Conservation (phyloP, 2,797 vertebrate genomes). For the Distichodus sexfasciatus region DNA sequence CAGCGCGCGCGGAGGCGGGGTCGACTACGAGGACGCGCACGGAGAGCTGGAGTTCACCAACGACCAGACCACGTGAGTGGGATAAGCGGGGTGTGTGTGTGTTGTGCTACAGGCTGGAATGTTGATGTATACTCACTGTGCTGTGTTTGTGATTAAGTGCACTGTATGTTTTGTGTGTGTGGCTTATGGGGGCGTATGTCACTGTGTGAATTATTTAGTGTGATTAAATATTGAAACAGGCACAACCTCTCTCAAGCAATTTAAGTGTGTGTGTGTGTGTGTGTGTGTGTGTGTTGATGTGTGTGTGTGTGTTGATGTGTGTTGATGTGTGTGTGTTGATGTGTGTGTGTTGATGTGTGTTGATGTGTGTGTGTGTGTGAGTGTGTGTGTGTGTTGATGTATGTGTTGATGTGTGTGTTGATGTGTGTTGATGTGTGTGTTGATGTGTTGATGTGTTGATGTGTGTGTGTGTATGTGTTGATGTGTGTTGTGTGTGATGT, state of each 20-base stretch:
- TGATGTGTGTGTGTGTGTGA: constrained; percentile 8
- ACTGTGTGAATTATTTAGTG: constrained; percentile 38
- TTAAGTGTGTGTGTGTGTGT: constrained; percentile 13
- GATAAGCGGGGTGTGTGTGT: neutral
- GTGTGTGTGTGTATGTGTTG: constrained; percentile 21
- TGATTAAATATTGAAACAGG: constrained; percentile 47
- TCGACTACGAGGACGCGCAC: constrained; percentile 83
- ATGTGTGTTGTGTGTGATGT: neutral
- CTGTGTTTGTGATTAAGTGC: neutral
- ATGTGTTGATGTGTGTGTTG: no score
- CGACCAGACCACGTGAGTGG: constrained; percentile 89
- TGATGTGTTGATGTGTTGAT: neutral
- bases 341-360: constrained; percentile 1
- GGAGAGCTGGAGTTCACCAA: constrained; percentile 91
- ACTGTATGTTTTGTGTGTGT: constrained; percentile 5
- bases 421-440: neutral
- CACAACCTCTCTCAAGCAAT: constrained; percentile 10
- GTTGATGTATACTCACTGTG: neutral
- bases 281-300: neutral
- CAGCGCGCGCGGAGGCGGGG: constrained; percentile 75
- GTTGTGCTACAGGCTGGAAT: neutral
- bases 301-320: neutral
- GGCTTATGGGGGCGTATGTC: neutral
- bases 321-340: neutral
- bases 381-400: constrained; percentile 9